These are phyloP conservation scores for Microplitis manilae DNA, from an alignment of 2,888 invertebrate species.

Conservation along the genomic window DNA sequence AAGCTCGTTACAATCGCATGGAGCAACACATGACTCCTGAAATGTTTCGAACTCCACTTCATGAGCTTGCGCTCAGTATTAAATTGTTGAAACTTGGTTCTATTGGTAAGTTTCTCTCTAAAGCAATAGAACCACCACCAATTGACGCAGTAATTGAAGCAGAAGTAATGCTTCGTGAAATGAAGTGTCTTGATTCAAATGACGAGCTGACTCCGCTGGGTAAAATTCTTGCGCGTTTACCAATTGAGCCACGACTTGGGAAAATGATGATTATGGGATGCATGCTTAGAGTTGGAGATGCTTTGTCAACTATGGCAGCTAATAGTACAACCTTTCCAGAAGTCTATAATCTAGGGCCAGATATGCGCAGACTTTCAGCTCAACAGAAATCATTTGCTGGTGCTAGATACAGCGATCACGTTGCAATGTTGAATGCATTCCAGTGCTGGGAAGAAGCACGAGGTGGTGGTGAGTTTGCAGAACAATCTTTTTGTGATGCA, in stretches of 20 bases:
- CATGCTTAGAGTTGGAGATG: conserved; percentile 91
- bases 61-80: conserved; percentile 93
- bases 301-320: conserved; percentile 94
- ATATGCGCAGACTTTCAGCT: conserved; percentile 82
- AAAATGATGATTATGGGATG: conserved; percentile 98
- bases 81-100: conserved; percentile 91
- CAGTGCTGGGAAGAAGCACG: conserved; percentile 86
- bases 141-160: conserved; percentile 98
- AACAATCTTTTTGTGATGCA: conserved; percentile 90
- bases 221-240: conserved; percentile 91
- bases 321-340: conserved; percentile 96
- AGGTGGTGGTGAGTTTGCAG: conserved; percentile 81
- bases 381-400: conserved; percentile 92
- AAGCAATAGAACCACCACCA: conserved; percentile 96
- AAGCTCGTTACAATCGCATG: conserved; percentile 80
- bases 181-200: conserved; percentile 90
- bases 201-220: conserved; percentile 96
- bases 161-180: conserved; percentile 85
- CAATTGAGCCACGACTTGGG: conserved; percentile 96
- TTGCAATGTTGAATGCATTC: conserved; percentile 94
- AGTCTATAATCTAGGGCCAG: conserved; percentile 88
- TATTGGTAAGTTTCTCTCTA: conserved; percentile 95
- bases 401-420: conserved; percentile 91
- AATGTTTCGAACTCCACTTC: conserved; percentile 97
- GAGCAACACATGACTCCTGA: conserved; percentile 96